Conservation (phyloP, 1,140 invertebrate species). For the Arctopsyche grandis region DNA sequence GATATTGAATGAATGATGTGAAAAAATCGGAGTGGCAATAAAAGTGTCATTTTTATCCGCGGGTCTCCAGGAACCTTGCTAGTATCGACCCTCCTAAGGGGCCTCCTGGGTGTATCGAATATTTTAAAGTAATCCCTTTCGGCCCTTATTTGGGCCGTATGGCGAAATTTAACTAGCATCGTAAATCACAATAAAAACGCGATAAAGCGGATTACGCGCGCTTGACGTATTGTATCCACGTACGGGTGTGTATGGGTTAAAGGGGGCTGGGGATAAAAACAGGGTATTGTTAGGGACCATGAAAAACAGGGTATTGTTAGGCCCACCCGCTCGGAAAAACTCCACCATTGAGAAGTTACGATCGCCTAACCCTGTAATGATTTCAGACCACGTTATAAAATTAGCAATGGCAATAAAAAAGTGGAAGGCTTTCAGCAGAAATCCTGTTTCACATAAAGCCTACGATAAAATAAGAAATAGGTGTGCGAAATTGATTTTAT, state of each 20-base stretch:
- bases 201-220: constrained; percentile 33
- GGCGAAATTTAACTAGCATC: constrained; percentile 33
- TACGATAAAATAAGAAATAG: too few relatives aligned
- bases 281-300: neutral
- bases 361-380: constrained; percentile 9
- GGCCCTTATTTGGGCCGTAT: constrained; percentile 3
- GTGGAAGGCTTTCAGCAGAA: neutral
- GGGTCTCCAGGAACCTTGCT: neutral
- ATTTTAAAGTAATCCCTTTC: constrained; percentile 38
- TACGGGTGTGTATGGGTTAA: neutral
- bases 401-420: neutral
- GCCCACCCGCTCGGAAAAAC: neutral
- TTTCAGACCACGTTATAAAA: neutral
- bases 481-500: too few relatives aligned
- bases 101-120: constrained; percentile 27
- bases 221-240: constrained; percentile 31
- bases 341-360: constrained; percentile 7
- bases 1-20: neutral
- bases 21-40: constrained; percentile 6
- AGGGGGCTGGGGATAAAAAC: neutral
- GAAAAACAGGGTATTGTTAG: neutral
- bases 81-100: neutral
- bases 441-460: neutral
- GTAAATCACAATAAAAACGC: constrained; percentile 42
- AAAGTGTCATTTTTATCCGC: constrained; percentile 11